Percentiles rank a stretch among this genome's conserved stretches.
Evolutionary conservation across 1,140 invertebrate genomes (phyloP).

Genomic region (Cydia strobilella): DNA sequence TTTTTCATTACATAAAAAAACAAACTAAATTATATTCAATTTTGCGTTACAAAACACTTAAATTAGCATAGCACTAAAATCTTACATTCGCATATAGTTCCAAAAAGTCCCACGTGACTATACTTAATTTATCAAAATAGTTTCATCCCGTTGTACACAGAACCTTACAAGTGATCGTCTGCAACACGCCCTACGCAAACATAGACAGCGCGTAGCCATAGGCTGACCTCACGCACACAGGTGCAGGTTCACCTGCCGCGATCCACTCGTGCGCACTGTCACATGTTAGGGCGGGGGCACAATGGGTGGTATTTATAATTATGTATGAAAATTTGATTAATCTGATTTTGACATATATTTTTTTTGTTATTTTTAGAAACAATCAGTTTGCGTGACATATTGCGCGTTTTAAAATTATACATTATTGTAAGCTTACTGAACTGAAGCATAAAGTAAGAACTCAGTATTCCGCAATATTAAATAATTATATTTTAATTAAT

Average conservation of each 20-base stretch:
- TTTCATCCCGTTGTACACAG: constrained; percentile 8
- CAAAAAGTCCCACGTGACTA: background rate
- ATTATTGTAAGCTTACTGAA: too few species aligned
- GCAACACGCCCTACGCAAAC: constrained; percentile 36
- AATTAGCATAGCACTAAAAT: too few species aligned
- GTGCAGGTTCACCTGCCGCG: constrained; percentile 61
- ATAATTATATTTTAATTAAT: too few species aligned
- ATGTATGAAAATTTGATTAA: background rate
- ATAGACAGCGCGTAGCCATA: constrained; percentile 42
- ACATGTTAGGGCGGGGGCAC: constrained; percentile 49
- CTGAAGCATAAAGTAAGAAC: too few species aligned
- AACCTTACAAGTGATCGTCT: constrained; percentile 23
- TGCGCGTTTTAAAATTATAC: too few species aligned
- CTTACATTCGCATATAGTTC: background rate
- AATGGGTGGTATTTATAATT: constrained; percentile 35
- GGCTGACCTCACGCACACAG: constrained; percentile 72
- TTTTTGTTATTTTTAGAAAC: background rate
- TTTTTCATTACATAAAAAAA: too few species aligned
- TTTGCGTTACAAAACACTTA: too few species aligned
- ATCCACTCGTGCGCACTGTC: constrained; percentile 71
- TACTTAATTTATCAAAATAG: background rate
- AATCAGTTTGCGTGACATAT: background rate
- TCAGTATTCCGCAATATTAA: too few species aligned
- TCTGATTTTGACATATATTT: background rate
- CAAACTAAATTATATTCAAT: too few species aligned